These are phyloP conservation scores for Perca schrenkii DNA, from an alignment of 2,113 vertebrate genomes.

Conservation along the genomic window DNA sequence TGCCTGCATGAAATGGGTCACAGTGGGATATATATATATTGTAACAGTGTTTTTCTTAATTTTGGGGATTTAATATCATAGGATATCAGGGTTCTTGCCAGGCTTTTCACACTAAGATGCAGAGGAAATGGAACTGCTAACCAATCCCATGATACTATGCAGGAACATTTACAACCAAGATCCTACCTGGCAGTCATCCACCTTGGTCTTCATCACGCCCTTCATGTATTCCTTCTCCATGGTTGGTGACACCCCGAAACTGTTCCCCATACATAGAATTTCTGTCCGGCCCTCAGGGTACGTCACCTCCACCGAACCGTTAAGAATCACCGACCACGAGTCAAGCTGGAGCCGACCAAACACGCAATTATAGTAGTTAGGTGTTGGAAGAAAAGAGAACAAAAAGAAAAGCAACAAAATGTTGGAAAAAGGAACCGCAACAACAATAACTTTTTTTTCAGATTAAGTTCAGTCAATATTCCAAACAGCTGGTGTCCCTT, in stretches of 20 bases:
- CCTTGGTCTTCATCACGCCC: slow-evolving; percentile 98
- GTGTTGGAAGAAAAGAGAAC: not conserved
- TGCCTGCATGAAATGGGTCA: slow-evolving; percentile 33
- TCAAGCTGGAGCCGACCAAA: slow-evolving; percentile 87
- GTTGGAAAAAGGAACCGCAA: not conserved
- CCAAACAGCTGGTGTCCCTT: slow-evolving; percentile 56
- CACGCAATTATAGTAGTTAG: not conserved
- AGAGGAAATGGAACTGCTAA: slow-evolving; percentile 13
- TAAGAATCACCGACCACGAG: slow-evolving; percentile 99
- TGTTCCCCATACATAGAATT: slow-evolving; percentile 98
- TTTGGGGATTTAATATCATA: not conserved
- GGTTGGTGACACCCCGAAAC: slow-evolving; percentile 97
- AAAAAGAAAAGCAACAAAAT: not conserved
- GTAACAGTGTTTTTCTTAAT: too few relatives aligned
- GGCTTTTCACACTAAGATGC: slow-evolving; percentile 8
- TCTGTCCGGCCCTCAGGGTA: slow-evolving; percentile 94
- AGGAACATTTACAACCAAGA: not conserved
- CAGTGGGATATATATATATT: not conserved
- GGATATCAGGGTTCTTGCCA: not conserved
- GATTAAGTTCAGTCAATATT: slow-evolving; percentile 3
- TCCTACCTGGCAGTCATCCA: slow-evolving; percentile 98
- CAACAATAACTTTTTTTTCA: slow-evolving; percentile 2
- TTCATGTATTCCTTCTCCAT: slow-evolving; percentile 99
- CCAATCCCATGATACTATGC: rapidly evolving
- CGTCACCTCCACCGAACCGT: slow-evolving; percentile 97